Base-by-base conservation (phyloP, 2,888 invertebrate species). In the Lithophane leautieri region DNA sequence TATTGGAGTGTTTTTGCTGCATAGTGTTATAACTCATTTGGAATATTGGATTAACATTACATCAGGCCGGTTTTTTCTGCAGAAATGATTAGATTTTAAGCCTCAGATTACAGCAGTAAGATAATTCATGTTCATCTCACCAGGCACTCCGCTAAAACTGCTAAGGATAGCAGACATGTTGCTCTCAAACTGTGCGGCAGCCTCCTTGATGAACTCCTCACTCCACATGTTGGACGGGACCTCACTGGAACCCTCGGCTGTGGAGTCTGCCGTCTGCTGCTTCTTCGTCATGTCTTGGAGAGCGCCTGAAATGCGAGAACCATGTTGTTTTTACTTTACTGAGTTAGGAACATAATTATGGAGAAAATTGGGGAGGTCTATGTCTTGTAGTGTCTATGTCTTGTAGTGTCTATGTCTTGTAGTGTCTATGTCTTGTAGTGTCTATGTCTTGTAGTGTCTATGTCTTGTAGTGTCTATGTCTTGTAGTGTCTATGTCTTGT, bases 201-300 rank as follows among this genome's bases (percentile, higher is more conserved):
- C 97, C 90, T 98, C 97, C 86, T 97, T 97, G 6, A 98, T 97
- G 88, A 98, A 98, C 90, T 98, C 98, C 76, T 98, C 97, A 1
- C 97, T 97, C 98, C 98, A 98, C 86, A 97, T 94, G 87, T 97
- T 97, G 67, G 96, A 95, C 0, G 94, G 91, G 0, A 92, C 83
- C 12, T 93, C 94, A 0, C 90, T 1, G 85, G 91, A 1, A 81
- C 84, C 34, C 76, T 86, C 68, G 67, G 89, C 81, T 28, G 89
- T 91, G 0, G 88, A 70, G 2, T 28, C 79, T 0, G 50, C 83
- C 71, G 40, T 80, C 84, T 1, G 72, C 0, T 90, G 89, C 74
- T 93, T 94, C 89, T 94, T 94, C 4, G 94, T 95, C 97, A 97
- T 96, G 74, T 97, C 97, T 91, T 96, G 92, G 34, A 97, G 95